phyloP scores from a whole-genome alignment of 92 coral and sea anemone species.

The Galaxea fascicularis region DNA sequence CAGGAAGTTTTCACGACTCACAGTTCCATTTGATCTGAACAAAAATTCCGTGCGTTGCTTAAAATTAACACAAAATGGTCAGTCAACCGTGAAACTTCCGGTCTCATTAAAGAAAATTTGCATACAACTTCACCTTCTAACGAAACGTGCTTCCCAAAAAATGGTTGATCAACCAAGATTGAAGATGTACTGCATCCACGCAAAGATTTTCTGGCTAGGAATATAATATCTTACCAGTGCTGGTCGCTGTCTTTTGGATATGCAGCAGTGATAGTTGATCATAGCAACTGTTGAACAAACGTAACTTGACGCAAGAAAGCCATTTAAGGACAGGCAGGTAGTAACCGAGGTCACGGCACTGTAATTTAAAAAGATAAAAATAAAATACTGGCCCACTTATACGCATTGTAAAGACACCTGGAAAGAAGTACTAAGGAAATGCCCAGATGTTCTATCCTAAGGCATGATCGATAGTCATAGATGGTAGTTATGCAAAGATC shows the following conservation, averaged over 20 bases:
- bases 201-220: background rate
- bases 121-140: background rate
- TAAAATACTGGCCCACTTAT: background rate
- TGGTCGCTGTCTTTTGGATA: background rate
- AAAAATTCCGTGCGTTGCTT: conserved; percentile 21
- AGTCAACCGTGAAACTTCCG: conserved; percentile 58
- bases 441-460: too few relatives aligned
- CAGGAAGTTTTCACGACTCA: conserved; percentile 29
- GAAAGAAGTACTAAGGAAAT: too few relatives aligned
- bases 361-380: background rate
- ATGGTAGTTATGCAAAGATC: background rate
- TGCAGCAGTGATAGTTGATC: background rate
- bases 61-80: conserved; percentile 3
- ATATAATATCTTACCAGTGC: background rate
- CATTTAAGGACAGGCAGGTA: conserved; percentile 55
- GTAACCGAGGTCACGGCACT: background rate
- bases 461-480: too few relatives aligned
- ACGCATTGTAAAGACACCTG: background rate
- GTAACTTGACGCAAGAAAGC: conserved; percentile 58
- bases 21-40: background rate
- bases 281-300: conserved; percentile 48
- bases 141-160: background rate
- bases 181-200: too few relatives aligned
- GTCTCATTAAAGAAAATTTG: background rate
- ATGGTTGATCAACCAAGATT: background rate